Base-by-base conservation (phyloP, 1,140 invertebrate genomes). In the Drosophila nannoptera region DNA sequence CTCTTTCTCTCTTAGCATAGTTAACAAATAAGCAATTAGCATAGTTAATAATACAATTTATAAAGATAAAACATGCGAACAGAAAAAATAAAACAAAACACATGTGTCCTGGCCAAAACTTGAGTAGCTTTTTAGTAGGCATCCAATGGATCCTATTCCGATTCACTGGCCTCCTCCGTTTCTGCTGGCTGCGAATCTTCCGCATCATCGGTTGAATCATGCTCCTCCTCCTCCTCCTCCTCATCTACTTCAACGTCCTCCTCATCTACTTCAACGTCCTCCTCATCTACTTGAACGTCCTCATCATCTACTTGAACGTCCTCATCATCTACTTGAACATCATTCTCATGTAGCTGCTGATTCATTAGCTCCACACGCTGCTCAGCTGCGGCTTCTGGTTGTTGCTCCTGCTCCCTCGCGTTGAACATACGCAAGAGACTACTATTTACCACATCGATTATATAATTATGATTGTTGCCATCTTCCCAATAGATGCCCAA, bases 401-500 rank as follows among this genome's bases (percentile, higher is more conserved):
- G 31, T 5, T n/a, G n/a, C 6, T 35, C 61, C 4, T 14, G 36
- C 16, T 45, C 54, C 22, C 11, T 42, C 49, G 45, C 54, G n/a
- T 9, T 40, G 5, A 48, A 53, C 7, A 66, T 62, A 7, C 11
- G 53, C 7, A 40, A 42, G 1, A 42, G 35, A 14, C 36, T 59
- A 31, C 54, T 61, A 2, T 38, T 22, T 7, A 59, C 74, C 11
- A 69, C 77, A 56, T 75, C 69, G 22, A 80, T 50, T 5, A 50
- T 32, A 5, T 40, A 40, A n/a, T 56, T 64, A 42, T 29, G 50
- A 12, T 60, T 60, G 55, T 38, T 69, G 5, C 36, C 54, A 40
- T 74, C 22, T 3, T 22, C 78, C 9, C 58, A 71, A 33, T 74
- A 80, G 2, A 70, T 46, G 3, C 64, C 64, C 38, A 78, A 32